Conservation (phyloP, 2,888 invertebrate species). For the Aleiodes alternator region DNA sequence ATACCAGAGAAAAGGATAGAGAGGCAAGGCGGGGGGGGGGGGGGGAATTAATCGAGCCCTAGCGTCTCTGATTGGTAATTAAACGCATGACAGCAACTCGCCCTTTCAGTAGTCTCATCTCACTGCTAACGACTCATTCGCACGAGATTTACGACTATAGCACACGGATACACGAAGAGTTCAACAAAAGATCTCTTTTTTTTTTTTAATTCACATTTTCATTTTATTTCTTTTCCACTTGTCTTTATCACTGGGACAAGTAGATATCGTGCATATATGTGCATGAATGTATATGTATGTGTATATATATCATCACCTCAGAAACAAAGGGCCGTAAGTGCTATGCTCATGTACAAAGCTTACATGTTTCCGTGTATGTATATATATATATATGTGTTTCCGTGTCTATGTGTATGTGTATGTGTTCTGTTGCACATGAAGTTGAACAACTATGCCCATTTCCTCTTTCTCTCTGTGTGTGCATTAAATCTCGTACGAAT, state of each 20-base stretch:
- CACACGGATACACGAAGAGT: neutral
- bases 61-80: conserved; percentile 70
- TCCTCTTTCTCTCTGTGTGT: conserved; percentile 59
- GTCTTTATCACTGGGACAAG: conserved; percentile 40
- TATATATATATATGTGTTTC: too few species aligned
- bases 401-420: too few species aligned
- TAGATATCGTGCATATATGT: too few species aligned
- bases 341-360: too few species aligned
- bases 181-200: neutral
- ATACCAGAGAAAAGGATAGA: conserved; percentile 11
- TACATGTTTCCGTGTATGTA: too few species aligned
- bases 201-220: neutral
- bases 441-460: conserved; percentile 63
- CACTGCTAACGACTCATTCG: conserved; percentile 51
- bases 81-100: conserved; percentile 67
- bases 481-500: conserved; percentile 67
- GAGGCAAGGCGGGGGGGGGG: too few species aligned
- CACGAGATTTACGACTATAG: conserved; percentile 50
- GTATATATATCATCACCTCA: too few species aligned
- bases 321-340: too few species aligned
- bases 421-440: conserved; percentile 27
- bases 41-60: conserved; percentile 54
- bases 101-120: conserved; percentile 53
- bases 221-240: conserved; percentile 21
- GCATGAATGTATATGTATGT: too few species aligned